Conservation (phyloP, 2,113 vertebrate species). For the Cephalopterus ornatus region DNA sequence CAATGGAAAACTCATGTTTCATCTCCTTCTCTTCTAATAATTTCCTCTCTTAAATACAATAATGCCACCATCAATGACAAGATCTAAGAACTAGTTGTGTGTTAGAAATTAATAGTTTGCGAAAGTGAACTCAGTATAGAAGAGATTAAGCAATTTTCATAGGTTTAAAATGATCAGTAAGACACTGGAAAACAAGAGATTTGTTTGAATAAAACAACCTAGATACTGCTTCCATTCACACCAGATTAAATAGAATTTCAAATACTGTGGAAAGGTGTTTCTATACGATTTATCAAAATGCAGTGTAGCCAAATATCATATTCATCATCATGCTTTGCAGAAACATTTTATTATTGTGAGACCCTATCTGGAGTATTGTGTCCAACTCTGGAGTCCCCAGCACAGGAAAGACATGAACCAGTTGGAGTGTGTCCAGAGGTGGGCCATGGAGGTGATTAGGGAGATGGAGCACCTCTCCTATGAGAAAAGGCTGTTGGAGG, state of each 20-base stretch:
- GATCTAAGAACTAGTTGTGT: neutral
- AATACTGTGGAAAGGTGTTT: neutral
- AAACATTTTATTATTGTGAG: neutral
- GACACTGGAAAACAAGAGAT: neutral
- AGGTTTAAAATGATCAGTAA: neutral
- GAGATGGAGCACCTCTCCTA: neutral
- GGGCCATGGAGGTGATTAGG: neutral
- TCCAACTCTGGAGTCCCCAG: neutral
- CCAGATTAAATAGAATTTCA: neutral
- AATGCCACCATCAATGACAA: neutral
- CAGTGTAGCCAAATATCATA: neutral
- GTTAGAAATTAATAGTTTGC: neutral
- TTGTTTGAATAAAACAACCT: neutral
- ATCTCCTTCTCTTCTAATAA: neutral
- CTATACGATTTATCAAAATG: neutral
- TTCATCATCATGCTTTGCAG: neutral
- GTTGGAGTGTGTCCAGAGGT: neutral
- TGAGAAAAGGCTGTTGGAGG: neutral
- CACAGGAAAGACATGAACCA: neutral
- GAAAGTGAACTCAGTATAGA: neutral
- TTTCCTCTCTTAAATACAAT: neutral
- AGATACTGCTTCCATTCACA: neutral
- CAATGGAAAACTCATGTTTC: neutral
- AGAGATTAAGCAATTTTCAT: neutral
- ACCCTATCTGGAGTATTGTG: neutral